These are phyloP conservation scores for Neoaliturus tenellus DNA, from an alignment of 2,888 invertebrate genomes.

Conservation along the genomic window DNA sequence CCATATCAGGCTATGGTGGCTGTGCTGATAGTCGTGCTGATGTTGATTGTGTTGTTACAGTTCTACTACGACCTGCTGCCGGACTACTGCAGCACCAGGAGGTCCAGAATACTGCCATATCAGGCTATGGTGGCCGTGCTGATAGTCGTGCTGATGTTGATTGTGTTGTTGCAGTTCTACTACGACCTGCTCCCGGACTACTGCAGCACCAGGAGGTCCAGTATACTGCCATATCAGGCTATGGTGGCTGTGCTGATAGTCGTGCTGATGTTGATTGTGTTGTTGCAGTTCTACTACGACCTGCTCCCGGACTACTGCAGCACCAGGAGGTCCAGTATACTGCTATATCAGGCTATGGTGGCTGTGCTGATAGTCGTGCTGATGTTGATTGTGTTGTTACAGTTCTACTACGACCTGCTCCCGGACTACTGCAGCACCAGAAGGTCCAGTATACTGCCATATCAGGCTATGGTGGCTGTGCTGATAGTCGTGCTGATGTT, in stretches of 20 bases:
- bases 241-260: constrained; percentile 76
- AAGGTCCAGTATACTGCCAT: constrained; percentile 75
- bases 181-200: constrained; percentile 81
- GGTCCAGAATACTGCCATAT: constrained; percentile 76
- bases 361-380: no score
- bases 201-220: constrained; percentile 75
- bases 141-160: no score
- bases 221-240: constrained; percentile 77
- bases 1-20: constrained; percentile 77
- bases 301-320: constrained; percentile 83
- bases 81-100: constrained; percentile 78
- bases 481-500: no score
- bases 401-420: constrained; percentile 78
- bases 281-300: constrained; percentile 76
- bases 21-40: no score
- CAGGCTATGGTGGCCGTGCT: constrained; percentile 76
- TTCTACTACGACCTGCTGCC: constrained; percentile 79
- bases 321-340: constrained; percentile 73
- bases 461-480: constrained; percentile 76
- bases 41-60: constrained; percentile 73
- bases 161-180: constrained; percentile 74
- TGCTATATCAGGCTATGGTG: constrained; percentile 76
- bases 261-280: no score
- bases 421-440: constrained; percentile 80
- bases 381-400: constrained; percentile 70